Percentiles rank a stretch among this genome's conserved stretches.
These are phyloP conservation scores for Cyclophora punctaria DNA, from an alignment of 2,888 invertebrate species.

Conservation along the genomic window DNA sequence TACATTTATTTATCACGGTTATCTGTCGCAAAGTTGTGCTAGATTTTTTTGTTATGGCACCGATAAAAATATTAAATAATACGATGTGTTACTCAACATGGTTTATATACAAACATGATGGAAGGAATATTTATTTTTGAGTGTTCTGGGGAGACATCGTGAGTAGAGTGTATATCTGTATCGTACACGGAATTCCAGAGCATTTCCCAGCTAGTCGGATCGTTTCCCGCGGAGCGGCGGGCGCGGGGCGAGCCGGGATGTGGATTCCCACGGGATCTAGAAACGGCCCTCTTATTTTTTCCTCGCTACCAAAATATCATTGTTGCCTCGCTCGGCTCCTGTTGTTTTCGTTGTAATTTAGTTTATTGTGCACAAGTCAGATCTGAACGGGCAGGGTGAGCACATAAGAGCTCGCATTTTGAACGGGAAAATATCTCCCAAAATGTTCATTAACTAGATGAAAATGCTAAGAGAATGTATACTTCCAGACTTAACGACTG, in stretches of 20 bases:
- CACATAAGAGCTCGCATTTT: constrained; percentile 35
- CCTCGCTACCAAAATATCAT: constrained; percentile 60
- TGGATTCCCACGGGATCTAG: constrained; percentile 60
- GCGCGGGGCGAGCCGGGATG: constrained; percentile 45
- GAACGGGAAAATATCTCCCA: constrained; percentile 38
- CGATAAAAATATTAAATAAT: not conserved
- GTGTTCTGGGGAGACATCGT: constrained; percentile 10
- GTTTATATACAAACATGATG: no score
- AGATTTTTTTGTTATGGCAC: not conserved
- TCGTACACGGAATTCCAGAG: constrained; percentile 42
- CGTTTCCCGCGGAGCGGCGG: constrained; percentile 43
- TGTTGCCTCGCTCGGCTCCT: constrained; percentile 41
- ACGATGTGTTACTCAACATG: no score
- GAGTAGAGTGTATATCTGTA: constrained; percentile 21
- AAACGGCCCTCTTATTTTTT: constrained; percentile 65
- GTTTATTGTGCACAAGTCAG: constrained; percentile 58
- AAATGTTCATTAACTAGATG: constrained; percentile 30
- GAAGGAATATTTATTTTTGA: not conserved
- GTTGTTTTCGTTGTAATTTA: constrained; percentile 59
- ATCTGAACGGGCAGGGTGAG: constrained; percentile 35
- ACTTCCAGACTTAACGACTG: no score
- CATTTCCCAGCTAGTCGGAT: constrained; percentile 25
- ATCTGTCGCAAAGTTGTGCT: no score
- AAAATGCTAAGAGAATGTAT: constrained; percentile 14
- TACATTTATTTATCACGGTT: no score